Evolutionary conservation across 2,113 vertebrate species (phyloP).

Genomic region (Callopanchax toddi): DNA sequence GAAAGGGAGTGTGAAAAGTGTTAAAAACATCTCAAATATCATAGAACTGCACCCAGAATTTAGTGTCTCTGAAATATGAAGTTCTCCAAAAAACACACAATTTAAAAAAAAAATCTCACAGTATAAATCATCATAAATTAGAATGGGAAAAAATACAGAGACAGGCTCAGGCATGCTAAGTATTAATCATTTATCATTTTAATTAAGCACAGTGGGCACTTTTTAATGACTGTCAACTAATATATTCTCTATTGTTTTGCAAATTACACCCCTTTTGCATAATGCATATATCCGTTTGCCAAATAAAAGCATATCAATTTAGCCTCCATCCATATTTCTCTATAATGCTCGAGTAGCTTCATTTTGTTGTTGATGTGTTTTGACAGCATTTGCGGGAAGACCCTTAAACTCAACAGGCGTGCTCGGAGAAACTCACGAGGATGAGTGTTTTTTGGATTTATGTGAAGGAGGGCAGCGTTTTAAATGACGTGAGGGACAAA

Average conservation of each 20-base stretch:
- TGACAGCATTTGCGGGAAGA: background rate
- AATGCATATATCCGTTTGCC: slow-evolving; percentile 29
- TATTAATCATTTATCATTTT: slow-evolving; percentile 53
- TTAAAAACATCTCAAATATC: too few species aligned
- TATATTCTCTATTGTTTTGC: slow-evolving; percentile 7
- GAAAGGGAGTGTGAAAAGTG: too few species aligned
- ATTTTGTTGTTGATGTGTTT: slow-evolving; percentile 1
- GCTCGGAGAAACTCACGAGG: slow-evolving; percentile 2
- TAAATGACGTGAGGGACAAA: slow-evolving; percentile 28
- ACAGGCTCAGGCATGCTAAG: slow-evolving; percentile 9
- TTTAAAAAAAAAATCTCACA: too few species aligned
- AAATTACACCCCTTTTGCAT: slow-evolving; percentile 16
- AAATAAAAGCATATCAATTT: slow-evolving; percentile 22
- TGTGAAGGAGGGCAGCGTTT: slow-evolving; percentile 22
- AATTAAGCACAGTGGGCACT: slow-evolving; percentile 47
- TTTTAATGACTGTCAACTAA: slow-evolving; percentile 36
- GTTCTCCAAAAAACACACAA: slow-evolving; percentile 24
- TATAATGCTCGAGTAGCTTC: background rate
- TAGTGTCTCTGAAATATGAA: background rate
- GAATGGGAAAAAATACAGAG: background rate
- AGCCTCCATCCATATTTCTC: slow-evolving; percentile 3
- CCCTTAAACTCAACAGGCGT: background rate
- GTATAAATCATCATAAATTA: slow-evolving; percentile 13
- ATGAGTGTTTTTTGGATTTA: slow-evolving; percentile 6
- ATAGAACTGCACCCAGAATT: too few species aligned